These are phyloP conservation scores for Gortyna flavago DNA, from an alignment of 2,888 invertebrate genomes.

Conservation along the genomic window DNA sequence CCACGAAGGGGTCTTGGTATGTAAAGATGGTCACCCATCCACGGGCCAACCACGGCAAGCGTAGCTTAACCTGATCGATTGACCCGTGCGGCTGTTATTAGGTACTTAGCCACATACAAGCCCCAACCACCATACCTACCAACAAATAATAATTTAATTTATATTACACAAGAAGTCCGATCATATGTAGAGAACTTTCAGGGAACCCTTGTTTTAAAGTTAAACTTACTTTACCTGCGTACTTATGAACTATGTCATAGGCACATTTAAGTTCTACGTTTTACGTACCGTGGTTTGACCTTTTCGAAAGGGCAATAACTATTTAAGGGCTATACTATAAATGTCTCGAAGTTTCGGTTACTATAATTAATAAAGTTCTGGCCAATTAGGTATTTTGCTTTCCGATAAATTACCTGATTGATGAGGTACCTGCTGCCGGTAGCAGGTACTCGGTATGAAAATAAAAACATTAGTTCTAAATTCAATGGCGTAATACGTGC, in stretches of 20 bases:
- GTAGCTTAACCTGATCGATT: too few species aligned
- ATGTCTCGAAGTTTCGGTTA: constrained; percentile 17
- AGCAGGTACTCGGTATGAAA: not conserved
- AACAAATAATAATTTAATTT: constrained; percentile 29
- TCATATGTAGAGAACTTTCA: constrained; percentile 13
- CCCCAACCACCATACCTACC: not conserved
- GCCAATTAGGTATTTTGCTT: constrained; percentile 21
- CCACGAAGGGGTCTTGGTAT: too few species aligned
- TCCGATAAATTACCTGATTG: constrained; percentile 13
- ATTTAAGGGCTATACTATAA: constrained; percentile 8
- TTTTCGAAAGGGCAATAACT: constrained; percentile 20
- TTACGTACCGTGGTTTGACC: constrained; percentile 30
- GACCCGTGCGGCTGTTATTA: too few species aligned
- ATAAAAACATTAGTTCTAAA: not conserved
- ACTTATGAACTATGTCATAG: constrained; percentile 48
- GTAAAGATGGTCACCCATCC: too few species aligned
- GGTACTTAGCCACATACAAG: too few species aligned
- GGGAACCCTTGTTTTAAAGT: constrained; percentile 31
- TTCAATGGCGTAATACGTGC: not conserved
- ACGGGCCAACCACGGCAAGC: too few species aligned
- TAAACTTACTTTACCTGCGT: constrained; percentile 32
- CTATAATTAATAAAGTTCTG: constrained; percentile 35
- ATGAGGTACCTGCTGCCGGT: not conserved
- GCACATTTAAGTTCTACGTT: constrained; percentile 32
- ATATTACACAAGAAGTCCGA: constrained; percentile 19